A percentile compares a stretch with the other conserved stretches of the same genome.
phyloP scores from a whole-genome alignment of 2,113 vertebrate species.

The Bufo bufo region DNA sequence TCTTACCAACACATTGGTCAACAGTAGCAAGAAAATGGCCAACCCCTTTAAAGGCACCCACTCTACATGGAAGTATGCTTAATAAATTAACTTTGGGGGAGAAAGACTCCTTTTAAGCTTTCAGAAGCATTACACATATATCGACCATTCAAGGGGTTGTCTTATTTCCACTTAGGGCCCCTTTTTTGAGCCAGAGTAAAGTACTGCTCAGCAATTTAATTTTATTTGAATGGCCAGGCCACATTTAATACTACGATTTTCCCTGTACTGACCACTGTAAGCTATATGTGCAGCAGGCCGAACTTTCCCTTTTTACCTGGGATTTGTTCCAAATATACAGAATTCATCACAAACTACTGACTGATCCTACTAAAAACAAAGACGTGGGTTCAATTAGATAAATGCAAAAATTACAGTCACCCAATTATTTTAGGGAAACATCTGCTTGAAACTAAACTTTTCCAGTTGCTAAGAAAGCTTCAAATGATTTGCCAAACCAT shows the following conservation, averaged over 20 bases:
- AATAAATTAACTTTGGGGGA: too few species aligned
- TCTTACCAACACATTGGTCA: too few species aligned
- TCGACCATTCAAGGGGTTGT: too few species aligned
- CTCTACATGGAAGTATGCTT: too few species aligned
- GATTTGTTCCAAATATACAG: background rate
- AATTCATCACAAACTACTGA: background rate
- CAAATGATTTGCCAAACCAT: constrained; percentile 34
- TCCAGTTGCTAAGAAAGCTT: constrained; percentile 8
- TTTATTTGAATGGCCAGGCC: background rate
- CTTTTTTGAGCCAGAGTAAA: too few species aligned
- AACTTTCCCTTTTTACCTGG: background rate
- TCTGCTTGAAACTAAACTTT: constrained; percentile 3
- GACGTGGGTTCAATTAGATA: background rate
- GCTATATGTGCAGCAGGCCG: background rate
- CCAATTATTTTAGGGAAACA: constrained; percentile 2
- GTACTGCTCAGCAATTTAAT: background rate
- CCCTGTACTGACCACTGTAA: too few species aligned
- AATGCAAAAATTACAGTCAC: background rate
- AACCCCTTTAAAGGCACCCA: too few species aligned
- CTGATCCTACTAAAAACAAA: background rate
- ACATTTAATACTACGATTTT: background rate
- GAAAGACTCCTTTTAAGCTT: too few species aligned
- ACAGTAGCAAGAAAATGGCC: too few species aligned
- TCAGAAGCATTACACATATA: too few species aligned
- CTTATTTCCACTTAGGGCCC: too few species aligned